Base-by-base conservation (phyloP, 2,888 invertebrate species). In the Brassicogethes aeneus region DNA sequence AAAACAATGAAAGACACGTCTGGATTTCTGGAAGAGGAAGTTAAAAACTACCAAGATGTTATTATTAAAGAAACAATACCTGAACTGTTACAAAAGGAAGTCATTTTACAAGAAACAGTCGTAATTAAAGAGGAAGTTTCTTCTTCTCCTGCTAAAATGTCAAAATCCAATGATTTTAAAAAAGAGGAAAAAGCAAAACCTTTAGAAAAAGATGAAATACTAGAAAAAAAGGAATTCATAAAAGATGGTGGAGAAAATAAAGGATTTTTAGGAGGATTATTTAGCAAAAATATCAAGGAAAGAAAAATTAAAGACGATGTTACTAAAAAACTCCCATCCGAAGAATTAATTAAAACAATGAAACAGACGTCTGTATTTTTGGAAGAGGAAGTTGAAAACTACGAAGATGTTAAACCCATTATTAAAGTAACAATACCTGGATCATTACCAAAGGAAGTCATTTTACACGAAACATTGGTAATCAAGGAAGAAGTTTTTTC, bases 41-140 rank as follows among this genome's bases (percentile, higher is more conserved):
- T 60, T 3, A 48, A 53, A 17, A 50, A 54, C 15, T 62, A 61
- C 43, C 59, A 62, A 44, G 59, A 60, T 47, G 54, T 52, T 1
- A 23, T 23, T 7, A 23, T 23, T n/a, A 34, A 40, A n/a, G 16
- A 40, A 40, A 39, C 34, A 30, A 35, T 13, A 10, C 38, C 3
- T 13, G 32, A 37, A 15, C 7, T 5, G 7, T 10, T 5, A 7
- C n/a, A 12, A 14, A 36, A 36, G 5, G 10, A 23, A 23, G 5
- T 10, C 10, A 10, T 23, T 23, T 23, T 23, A 23, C 23, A 23
- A 7, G 23, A 23, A 23, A 23, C 23, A 7, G 10, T 23, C 23
- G 23, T 23, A 23, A 23, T 23, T 23, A 23, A 23, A 23, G 23
- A 23, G 5, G 23, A 7, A 23, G 10, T 7, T 5, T 23, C 23